Evolutionary conservation across 2,113 vertebrate genomes (phyloP).

Genomic region (Erinaceus europaeus): DNA sequence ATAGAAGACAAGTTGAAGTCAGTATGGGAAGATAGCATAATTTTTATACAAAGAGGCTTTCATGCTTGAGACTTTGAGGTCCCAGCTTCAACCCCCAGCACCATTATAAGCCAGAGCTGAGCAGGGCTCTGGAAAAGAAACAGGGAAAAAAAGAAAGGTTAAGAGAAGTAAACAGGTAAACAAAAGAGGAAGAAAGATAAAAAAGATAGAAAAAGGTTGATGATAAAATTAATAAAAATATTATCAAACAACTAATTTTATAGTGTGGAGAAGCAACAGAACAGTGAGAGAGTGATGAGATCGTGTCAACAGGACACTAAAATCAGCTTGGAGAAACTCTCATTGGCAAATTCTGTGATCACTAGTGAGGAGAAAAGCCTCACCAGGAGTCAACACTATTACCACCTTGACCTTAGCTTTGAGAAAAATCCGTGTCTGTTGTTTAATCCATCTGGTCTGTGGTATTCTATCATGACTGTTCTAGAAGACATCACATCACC

Average conservation of each 20-base stretch:
- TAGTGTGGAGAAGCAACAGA: background rate
- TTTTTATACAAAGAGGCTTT: too few relatives aligned
- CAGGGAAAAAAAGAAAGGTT: too few relatives aligned
- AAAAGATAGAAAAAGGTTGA: background rate
- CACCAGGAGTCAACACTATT: background rate
- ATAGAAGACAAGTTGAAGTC: too few relatives aligned
- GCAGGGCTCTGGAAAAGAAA: too few relatives aligned
- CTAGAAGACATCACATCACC: background rate
- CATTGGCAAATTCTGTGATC: background rate
- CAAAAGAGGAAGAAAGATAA: too few relatives aligned
- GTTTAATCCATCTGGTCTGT: background rate
- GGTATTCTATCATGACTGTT: background rate
- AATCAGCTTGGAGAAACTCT: background rate
- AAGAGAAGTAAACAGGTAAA: too few relatives aligned
- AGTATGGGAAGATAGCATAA: too few relatives aligned
- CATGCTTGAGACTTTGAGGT: too few relatives aligned
- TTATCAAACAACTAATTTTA: background rate
- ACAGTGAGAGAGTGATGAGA: background rate
- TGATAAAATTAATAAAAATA: background rate
- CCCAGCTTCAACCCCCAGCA: too few relatives aligned
- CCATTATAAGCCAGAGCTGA: too few relatives aligned
- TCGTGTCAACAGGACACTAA: background rate
- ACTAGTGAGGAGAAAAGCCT: background rate
- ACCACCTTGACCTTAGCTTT: background rate
- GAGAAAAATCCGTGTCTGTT: background rate